Evolutionary conservation across 2,113 vertebrate genomes (phyloP), one percentile per base, ranked within the genome.

Genomic region (Larimichthys polyactis): DNA sequence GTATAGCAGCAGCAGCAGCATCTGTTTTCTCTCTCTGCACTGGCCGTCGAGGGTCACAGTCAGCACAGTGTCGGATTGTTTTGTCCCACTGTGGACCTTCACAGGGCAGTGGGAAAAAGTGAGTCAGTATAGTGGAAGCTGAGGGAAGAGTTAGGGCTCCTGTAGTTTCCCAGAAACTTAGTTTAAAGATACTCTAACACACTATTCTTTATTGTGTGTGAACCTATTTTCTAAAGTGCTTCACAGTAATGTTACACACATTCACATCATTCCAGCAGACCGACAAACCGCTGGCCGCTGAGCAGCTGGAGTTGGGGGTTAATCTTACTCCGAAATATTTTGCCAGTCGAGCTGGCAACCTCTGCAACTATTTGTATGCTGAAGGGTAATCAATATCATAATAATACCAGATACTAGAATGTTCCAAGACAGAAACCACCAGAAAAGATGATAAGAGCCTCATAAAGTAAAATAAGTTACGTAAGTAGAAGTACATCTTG

Each of bases 1-100:
- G 7, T 40, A 0, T 2, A 40, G 81, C 75, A 73, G 52, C 64
- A 49, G 71, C 32, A 36, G 52, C 55, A 64, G 63, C 79, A 70
- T 79, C 79, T 81, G 85, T 85, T 83, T 75, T 81, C 44, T 71
- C 27, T 46, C 75, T 74, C 60, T 57, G 24, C 60, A 3, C 49
- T 14, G 66, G 59, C 57, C 1, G 46, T 69, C 43, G 22, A 59
- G 72, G 71, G 71, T 70, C 82, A 75, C 49, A 11, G 78, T 73
- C 69, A 62, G 62, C 44, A 40, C 79, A 68, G 71, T 11, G 40
- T 32, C 14, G 29, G 73, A 9, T 55, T 71, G 69, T 78, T 65
- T 52, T 40, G 73, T 86, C 77, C 76, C 48, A 71, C 79, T 49
- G 71, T 69, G 67, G 62, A 69, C 46, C 54, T 76, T 76, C 84